Evolutionary conservation across 2,888 invertebrate genomes (phyloP), one percentile per base, ranked within the genome.

Genomic region (Steinernema hermaphroditum): DNA sequence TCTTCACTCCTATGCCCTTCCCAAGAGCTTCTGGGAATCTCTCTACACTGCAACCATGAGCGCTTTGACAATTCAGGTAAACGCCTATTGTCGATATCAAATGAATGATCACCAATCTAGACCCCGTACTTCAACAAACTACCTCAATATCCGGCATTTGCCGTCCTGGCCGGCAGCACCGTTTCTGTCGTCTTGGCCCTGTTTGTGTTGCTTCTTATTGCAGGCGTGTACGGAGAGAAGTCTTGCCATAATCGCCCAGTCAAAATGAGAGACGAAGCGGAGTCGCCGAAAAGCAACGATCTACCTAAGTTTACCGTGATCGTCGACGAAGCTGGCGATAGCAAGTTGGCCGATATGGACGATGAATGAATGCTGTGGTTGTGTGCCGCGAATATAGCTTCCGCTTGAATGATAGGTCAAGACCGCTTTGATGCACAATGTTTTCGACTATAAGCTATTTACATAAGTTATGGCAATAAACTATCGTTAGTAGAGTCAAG

Each of bases 51-150:
- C 83, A 0, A 77, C 79, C 62, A 70, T 81, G 49, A 77, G 79
- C n/a, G 76, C 82, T 0, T 69, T 84, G 62, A 82, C 84, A 8
- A 77, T 84, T 27, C 83, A 82, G 74, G 80, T 79, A 70, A n/a
- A 22, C 16, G 29, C 6, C 4, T 72, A 6, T 9, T 8, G 37
- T 8, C 37, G 4, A 8, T 12, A 37, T 37, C 37, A 12, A 37
- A 12, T 37, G 37, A 12, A 37, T 8, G 37, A 4, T 8, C 12
- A 37, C 6, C 12, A 37, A 8, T 75, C 2, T 70, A 77, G 77
- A 78, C 74, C 16, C 54, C 72, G 22, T 75, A 74, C 24, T 77
- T 75, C 71, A 75, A 77, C 54, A 57, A 73, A 22, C 70, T 77
- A 24, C 27, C 69, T 24, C 78, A 77, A 57, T 22, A 16, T 8